Base-by-base conservation (phyloP, 2,113 vertebrate genomes). In the Zonotrichia leucophrys region DNA sequence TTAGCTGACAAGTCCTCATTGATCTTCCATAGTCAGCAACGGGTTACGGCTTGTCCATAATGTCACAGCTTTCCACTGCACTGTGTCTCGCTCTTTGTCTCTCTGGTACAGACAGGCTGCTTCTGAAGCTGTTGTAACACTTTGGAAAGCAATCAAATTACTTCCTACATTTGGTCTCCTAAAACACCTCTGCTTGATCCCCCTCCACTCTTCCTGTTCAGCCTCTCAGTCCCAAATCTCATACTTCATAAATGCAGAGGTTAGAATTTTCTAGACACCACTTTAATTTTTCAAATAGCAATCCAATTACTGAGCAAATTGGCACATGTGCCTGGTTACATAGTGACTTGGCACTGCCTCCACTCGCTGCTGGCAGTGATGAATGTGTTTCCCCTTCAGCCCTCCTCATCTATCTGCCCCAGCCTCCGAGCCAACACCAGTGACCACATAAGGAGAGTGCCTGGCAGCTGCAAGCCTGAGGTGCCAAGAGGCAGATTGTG, bases 261-360 rank as follows among this genome's bases (percentile, higher is more conserved):
- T 87, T 87, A 27, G 92, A 83, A 89, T 90, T 95, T 87, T 95
- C 95, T 85, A 79, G 96, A 96, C 95, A 42, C 83, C 20, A 0
- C 94, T 96, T 96, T 42, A 85, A 98, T 98, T 97, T 98, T 97
- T 98, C 97, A 97, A 97, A 98, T 96, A 97, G 97, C 97, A 96
- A 96, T 96, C 96, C 92, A 89, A 97, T 98, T 96, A 98, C 97
- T 78, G 79, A 97, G 97, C 97, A 90, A 95, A 59, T 68, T 96
- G 98, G 97, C 98, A 98, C 97, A 96, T 86, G 96, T 97, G 94
- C 96, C 95, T 62, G 7, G 94, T 97, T 97, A 98, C 97, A 97
- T 83, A 95, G 69, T 46, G 52, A 89, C 97, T 97, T 98, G 98
- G 98, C 98, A 98, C 79, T 84, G 95, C 88, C 90, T 55, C 10